A percentile compares a stretch with the other conserved stretches of the same genome.
Conservation (phyloP, 2,113 vertebrate species). For the Rhinopomastus cyanomelas region DNA sequence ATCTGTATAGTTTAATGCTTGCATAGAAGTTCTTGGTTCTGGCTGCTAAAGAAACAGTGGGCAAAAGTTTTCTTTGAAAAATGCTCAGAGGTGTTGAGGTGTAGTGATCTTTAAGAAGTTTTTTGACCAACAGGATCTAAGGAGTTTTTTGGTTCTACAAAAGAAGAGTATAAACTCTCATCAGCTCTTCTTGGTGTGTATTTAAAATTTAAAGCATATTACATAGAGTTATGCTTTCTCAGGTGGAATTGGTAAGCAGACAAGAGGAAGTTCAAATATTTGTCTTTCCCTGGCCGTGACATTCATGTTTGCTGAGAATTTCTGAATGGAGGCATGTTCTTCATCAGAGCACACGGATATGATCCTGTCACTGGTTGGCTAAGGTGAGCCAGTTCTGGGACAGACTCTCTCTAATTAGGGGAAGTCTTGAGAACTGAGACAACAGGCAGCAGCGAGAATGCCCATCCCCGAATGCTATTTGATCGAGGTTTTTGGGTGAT, state of each 20-base stretch:
- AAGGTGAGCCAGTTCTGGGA: no score
- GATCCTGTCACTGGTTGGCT: no score
- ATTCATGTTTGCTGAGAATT: background rate
- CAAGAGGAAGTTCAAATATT: background rate
- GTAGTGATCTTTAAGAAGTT: background rate
- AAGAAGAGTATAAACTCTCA: background rate
- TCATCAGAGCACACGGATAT: background rate
- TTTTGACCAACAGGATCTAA: background rate
- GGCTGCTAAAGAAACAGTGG: background rate
- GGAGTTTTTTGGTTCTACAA: background rate
- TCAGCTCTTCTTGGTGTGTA: background rate
- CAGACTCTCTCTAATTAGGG: no score
- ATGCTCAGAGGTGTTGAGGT: background rate
- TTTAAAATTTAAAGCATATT: background rate
- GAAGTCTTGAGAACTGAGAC: no score
- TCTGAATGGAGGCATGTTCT: background rate
- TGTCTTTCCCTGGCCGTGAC: background rate
- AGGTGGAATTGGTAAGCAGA: background rate
- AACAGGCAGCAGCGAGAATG: no score
- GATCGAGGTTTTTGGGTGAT: no score
- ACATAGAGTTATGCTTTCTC: fast-evolving
- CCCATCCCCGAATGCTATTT: no score
- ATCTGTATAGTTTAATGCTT: background rate
- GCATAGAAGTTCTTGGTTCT: background rate
- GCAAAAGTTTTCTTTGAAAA: background rate